Conservation (phyloP, 2,797 vertebrate genomes). For the Trichosurus vulpecula region DNA sequence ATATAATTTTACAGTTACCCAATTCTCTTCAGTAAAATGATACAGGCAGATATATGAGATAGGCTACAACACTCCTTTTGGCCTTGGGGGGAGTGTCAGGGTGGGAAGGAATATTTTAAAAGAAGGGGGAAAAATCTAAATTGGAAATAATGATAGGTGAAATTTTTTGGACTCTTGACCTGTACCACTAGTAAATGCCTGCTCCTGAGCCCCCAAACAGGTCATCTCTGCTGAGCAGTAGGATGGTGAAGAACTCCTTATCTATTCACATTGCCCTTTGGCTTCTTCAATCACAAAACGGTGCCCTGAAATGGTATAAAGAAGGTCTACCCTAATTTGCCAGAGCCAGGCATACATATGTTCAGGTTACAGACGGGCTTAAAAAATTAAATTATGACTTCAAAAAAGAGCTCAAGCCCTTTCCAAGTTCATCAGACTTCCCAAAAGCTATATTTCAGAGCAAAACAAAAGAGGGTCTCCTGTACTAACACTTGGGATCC, state of each 20-base stretch:
- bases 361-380: fast-evolving
- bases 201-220: not conserved
- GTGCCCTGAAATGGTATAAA: fast-evolving
- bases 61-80: constrained; percentile 71
- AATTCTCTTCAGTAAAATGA: constrained; percentile 71
- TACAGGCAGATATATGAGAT: constrained; percentile 69
- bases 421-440: not conserved
- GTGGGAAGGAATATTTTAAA: not conserved
- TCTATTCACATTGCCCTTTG: not conserved
- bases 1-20: constrained; percentile 78
- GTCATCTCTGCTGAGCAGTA: not conserved
- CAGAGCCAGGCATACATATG: fast-evolving
- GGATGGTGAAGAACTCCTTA: not conserved
- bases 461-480: not conserved
- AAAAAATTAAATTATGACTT: no score
- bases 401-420: no score
- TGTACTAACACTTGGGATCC: not conserved
- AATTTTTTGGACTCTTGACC: not conserved
- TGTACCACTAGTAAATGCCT: fast-evolving
- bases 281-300: not conserved
- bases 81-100: not conserved
- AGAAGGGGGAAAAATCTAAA: not conserved
- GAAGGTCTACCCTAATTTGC: fast-evolving
- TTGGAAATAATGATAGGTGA: not conserved
- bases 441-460: not conserved